Evolutionary conservation across 2,113 vertebrate species (phyloP).

Genomic region (Gila orcuttii): DNA sequence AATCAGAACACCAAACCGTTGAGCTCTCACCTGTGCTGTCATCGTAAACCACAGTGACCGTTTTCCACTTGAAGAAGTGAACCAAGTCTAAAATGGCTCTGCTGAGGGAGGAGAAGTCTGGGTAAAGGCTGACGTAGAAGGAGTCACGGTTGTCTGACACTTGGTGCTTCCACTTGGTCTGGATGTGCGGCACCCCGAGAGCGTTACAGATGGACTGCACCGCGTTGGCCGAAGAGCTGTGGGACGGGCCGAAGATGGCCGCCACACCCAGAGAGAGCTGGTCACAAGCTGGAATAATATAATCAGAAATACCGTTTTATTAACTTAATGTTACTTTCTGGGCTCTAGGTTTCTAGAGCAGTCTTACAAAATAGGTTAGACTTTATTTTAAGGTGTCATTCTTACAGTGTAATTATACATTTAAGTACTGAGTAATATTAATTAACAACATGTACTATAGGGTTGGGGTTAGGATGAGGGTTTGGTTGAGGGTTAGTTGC

Average conservation of each 20-base stretch:
- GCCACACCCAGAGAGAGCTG: constrained; percentile 98
- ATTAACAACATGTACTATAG: too few species aligned
- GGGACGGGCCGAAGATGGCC: constrained; percentile 97
- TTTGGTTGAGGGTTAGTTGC: too few species aligned
- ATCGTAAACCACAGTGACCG: constrained; percentile 96
- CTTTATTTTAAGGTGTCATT: too few species aligned
- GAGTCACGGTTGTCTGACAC: constrained; percentile 97
- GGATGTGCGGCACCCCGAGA: constrained; percentile 95
- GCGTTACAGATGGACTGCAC: constrained; percentile 99
- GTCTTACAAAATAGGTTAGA: too few species aligned
- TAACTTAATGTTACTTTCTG: too few species aligned
- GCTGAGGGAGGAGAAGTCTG: constrained; percentile 98
- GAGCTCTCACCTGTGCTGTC: constrained; percentile 94
- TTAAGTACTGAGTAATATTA: too few species aligned
- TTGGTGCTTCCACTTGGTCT: constrained; percentile 99
- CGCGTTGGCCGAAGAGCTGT: constrained; percentile 98
- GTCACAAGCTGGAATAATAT: constrained; percentile 86
- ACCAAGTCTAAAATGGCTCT: constrained; percentile 97
- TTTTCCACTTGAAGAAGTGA: constrained; percentile 99
- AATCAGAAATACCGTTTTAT: too few species aligned
- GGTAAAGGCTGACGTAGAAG: constrained; percentile 97
- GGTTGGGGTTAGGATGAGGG: too few species aligned
- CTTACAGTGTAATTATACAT: too few species aligned
- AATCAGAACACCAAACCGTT: not conserved
- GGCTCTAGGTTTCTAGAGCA: too few species aligned